phyloP scores from a whole-genome alignment of 2,113 vertebrate genomes.

The Syrmaticus mikado region DNA sequence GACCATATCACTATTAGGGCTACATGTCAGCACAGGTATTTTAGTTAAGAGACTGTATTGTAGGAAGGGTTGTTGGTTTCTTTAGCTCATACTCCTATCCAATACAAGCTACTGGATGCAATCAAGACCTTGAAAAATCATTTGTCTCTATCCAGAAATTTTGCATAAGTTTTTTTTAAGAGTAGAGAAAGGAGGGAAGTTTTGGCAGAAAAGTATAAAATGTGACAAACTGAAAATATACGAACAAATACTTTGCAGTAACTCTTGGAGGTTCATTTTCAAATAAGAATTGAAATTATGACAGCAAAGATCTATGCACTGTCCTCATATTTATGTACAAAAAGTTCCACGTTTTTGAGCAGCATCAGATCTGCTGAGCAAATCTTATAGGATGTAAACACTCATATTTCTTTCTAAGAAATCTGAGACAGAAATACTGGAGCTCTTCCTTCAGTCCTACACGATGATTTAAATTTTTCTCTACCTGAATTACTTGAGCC shows the following conservation, averaged over 20 bases:
- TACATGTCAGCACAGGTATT: background rate
- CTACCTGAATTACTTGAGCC: conserved; percentile 40
- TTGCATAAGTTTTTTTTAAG: background rate
- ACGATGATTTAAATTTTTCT: conserved; percentile 34
- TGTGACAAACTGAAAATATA: background rate
- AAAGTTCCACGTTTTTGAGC: background rate
- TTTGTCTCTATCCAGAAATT: background rate
- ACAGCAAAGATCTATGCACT: background rate
- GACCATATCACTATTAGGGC: background rate
- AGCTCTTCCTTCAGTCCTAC: background rate
- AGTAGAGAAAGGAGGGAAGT: background rate
- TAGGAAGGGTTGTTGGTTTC: rapidly evolving
- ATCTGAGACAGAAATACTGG: conserved; percentile 15
- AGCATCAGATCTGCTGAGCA: background rate
- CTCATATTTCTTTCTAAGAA: background rate
- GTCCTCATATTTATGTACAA: background rate
- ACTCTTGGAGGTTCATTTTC: background rate
- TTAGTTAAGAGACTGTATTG: background rate
- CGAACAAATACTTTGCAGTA: background rate
- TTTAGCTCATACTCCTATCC: background rate
- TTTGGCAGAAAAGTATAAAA: background rate
- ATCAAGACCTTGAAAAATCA: background rate
- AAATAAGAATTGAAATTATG: background rate
- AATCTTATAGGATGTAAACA: background rate
- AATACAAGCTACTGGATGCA: background rate